Conservation (phyloP, 2,888 invertebrate species). For the Polydrusus pterygomalis region DNA sequence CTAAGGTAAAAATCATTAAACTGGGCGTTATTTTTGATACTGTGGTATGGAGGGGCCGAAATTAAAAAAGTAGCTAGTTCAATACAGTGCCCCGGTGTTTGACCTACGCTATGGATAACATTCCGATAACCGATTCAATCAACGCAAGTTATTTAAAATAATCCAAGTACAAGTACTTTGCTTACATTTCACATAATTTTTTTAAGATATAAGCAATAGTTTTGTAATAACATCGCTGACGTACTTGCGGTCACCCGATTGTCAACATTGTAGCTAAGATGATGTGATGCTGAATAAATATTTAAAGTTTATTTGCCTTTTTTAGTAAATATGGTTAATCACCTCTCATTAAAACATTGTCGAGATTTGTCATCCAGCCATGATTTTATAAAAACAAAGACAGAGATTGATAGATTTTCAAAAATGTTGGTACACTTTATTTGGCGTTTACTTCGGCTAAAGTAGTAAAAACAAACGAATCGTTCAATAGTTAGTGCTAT, state of each 20-base stretch:
- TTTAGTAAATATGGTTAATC: slow-evolving; percentile 35
- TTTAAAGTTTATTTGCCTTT: slow-evolving; percentile 42
- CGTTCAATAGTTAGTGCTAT: too few species aligned
- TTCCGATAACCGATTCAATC: too few species aligned
- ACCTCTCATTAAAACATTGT: slow-evolving; percentile 9
- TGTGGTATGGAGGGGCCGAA: too few species aligned
- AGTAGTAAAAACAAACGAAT: too few species aligned
- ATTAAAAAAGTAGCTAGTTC: too few species aligned
- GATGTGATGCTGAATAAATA: slow-evolving; percentile 42
- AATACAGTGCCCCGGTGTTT: too few species aligned
- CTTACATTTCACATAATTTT: background rate
- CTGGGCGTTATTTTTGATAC: too few species aligned
- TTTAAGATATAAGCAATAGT: slow-evolving; percentile 17
- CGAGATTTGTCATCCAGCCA: slow-evolving; percentile 28
- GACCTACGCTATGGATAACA: too few species aligned
- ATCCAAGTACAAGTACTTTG: too few species aligned
- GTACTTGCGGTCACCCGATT: slow-evolving; percentile 30
- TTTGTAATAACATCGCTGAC: slow-evolving; percentile 31
- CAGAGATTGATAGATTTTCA: background rate
- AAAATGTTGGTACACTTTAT: background rate
- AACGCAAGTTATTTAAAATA: too few species aligned
- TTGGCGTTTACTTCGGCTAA: too few species aligned
- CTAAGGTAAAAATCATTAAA: too few species aligned
- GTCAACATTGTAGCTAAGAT: slow-evolving; percentile 34
- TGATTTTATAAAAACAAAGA: slow-evolving; percentile 17